Base-by-base conservation (phyloP, 2,888 invertebrate species). In the Julus scanicus region DNA sequence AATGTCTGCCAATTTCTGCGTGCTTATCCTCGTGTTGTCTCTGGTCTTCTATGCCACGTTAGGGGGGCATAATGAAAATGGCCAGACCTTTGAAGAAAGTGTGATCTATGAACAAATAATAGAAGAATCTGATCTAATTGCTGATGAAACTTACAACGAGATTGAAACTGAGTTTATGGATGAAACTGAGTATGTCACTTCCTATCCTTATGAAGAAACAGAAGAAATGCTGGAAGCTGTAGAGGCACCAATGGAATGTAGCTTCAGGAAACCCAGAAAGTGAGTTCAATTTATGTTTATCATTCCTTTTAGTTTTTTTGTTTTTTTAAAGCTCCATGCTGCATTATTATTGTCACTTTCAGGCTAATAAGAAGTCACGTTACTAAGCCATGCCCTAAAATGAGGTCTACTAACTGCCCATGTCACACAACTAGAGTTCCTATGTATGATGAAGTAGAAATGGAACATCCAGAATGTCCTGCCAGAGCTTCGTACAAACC, bases 21-120 rank as follows among this genome's bases (percentile, higher is more conserved):
- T 48, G 11, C 40, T 85, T 44, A n/a, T 39, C 4, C 49, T 85
- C 0, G 13, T 85, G 44, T 44, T 85, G 17, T 85, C 85, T 29
- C 29, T 85, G 40, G 44, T 39, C 44, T 85, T n/a, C 13, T 85
- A 85, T 85, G 85, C 85, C 20, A 85, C 85, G 13, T 49, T 85
- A 13, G 85, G 85, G 3, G 85, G 85, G 3, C 85, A 39, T 49
- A 29, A 85, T 49, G 49, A 20, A 44, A 85, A 48, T 29, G 49
- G 49, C 15, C 44, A 80, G 15, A 80, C 13, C 11, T 29, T 37
- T 13, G 80, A 80, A 6, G 80, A 80, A 37, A 80, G 4, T 13
- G 3, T 80, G 1, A 80, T 80, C 29, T 13, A 11, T 80, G 80
- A 80, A 37, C 80, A 80, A 37, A 80, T 80, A 80, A 2, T 80